These are phyloP conservation scores for Diorhabda elongata DNA, from an alignment of 1,140 invertebrate genomes.

Conservation along the genomic window DNA sequence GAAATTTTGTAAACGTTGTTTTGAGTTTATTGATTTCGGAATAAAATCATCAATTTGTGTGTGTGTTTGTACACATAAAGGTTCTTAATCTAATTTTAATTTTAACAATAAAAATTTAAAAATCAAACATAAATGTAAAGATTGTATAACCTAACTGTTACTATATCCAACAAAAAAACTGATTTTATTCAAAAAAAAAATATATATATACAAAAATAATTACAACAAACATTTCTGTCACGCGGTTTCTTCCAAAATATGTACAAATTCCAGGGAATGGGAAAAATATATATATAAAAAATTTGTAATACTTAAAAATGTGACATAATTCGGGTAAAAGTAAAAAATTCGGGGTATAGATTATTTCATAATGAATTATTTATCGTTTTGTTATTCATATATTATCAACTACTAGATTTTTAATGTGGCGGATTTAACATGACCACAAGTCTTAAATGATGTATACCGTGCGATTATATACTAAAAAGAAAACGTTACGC, in stretches of 20 bases:
- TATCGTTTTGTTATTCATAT: neutral
- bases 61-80: slow-evolving; percentile 4
- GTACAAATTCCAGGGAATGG: neutral
- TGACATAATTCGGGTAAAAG: neutral
- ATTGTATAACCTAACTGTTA: neutral
- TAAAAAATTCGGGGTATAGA: neutral
- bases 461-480: too few species aligned
- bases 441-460: too few species aligned
- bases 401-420: neutral
- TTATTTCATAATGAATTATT: neutral
- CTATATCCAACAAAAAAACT: slow-evolving; percentile 8
- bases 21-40: too few species aligned
- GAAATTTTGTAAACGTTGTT: too few species aligned
- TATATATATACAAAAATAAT: slow-evolving; percentile 23
- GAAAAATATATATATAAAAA: slow-evolving; percentile 13
- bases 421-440: too few species aligned
- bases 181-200: slow-evolving; percentile 1
- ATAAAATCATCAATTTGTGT: too few species aligned
- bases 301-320: slow-evolving; percentile 1
- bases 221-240: neutral
- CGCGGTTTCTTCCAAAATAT: neutral
- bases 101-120: slow-evolving; percentile 14
- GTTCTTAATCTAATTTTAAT: slow-evolving; percentile 5
- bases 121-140: slow-evolving; percentile 8
- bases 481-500: too few species aligned